Conservation (phyloP, 2,797 vertebrate genomes). For the Macroramphosus scolopax region DNA sequence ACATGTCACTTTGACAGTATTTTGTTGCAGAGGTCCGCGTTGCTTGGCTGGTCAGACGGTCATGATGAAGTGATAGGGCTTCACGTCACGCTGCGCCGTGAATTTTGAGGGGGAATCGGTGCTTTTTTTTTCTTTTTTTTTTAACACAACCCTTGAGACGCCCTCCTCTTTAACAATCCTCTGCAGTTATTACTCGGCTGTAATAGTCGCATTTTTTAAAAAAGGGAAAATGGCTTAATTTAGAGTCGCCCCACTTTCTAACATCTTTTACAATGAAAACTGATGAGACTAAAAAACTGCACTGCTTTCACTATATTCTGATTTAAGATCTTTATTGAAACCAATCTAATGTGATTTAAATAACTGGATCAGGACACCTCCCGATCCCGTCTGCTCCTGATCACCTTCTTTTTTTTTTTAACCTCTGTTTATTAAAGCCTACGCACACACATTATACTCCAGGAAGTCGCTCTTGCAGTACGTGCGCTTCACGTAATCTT, state of each 20-base stretch:
- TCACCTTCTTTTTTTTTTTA: conserved; percentile 8
- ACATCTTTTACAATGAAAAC: too few relatives aligned
- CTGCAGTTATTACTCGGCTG: conserved; percentile 27
- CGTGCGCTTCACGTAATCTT: too few relatives aligned
- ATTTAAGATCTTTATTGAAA: neutral
- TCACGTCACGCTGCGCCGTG: conserved; percentile 43
- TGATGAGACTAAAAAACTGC: too few relatives aligned
- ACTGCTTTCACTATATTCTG: too few relatives aligned
- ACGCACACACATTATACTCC: neutral
- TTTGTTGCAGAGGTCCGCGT: conserved; percentile 44
- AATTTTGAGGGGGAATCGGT: conserved; percentile 34
- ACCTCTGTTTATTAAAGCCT: conserved; percentile 4
- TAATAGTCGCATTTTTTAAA: too few relatives aligned
- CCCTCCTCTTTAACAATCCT: conserved; percentile 16
- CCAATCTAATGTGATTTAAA: conserved; percentile 53
- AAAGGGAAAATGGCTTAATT: conserved; percentile 12
- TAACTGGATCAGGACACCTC: conserved; percentile 34
- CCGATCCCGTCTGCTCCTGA: conserved; percentile 34
- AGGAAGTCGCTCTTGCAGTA: too few relatives aligned
- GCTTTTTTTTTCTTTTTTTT: too few relatives aligned
- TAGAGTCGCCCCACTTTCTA: conserved; percentile 20
- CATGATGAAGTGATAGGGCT: conserved; percentile 61
- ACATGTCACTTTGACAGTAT: conserved; percentile 53
- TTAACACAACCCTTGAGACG: conserved; percentile 21
- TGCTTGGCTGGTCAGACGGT: conserved; percentile 54